Evolutionary conservation across 2,888 invertebrate species (phyloP), one percentile per base, ranked within the genome.

Genomic region (Dicycla oo): DNA sequence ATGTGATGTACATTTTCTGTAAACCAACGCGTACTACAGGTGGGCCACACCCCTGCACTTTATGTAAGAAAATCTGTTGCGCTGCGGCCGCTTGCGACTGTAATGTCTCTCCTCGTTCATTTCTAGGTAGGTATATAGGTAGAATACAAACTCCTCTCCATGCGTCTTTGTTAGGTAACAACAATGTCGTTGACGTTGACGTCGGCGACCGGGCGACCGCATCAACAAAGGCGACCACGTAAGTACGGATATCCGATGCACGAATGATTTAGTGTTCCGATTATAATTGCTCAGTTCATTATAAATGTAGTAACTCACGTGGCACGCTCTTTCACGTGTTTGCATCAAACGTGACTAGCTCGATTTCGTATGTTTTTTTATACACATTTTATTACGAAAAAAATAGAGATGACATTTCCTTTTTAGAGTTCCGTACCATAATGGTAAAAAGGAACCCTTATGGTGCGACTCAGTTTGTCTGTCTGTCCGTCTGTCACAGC

Each of bases 161-260:
- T 26, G 7, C 13, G 13, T 61, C 61, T 45, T 61, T 61, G 61
- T 61, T 45, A 3, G 13, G 20, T 51, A 23, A n/a, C 64, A 64
- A 75, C 38, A 74, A 62, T 47, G 54, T 51, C 43, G 15, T 15
- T 45, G 60, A 40, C 45, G 15, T 38, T 63, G 51, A 47, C 57
- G 49, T 11, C 45, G 6, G 34, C n/a, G 54, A 11, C 54, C 30
- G 38, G 6, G 34, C n/a, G 54, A 11, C 54, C 30, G 38, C 30
- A n/a, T 26, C 45, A 61, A 79, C 74, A 74, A 65, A 65, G 60
- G 15, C n/a, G 38, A 23, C 30, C 15, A 54, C 57, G 15, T 66
- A 10, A 18, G 43, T 45, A 38, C 73, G 64, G 76, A 78, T 73
- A 38, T 78, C 79, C 60, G 58, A 75, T 23, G n/a, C 58, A 56